Conservation (phyloP, 2,888 invertebrate species). For the Amiota communis region DNA sequence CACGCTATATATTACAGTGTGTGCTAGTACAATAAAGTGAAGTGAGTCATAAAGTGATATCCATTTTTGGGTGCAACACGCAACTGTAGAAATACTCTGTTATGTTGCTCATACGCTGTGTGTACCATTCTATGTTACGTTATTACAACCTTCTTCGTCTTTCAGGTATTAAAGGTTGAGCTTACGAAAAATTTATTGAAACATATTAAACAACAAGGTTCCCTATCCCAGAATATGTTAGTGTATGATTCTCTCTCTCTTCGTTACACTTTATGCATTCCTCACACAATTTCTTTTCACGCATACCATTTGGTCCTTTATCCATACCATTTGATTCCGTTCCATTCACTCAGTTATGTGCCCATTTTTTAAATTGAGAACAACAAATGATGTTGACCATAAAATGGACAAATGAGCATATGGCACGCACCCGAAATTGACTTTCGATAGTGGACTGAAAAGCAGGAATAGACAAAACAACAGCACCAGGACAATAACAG, state of each 20-base stretch:
- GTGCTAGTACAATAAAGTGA: neutral
- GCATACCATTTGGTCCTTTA: no score
- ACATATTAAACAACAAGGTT: constrained; percentile 56
- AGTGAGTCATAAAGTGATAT: constrained; percentile 1
- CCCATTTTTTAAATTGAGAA: neutral
- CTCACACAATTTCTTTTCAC: no score
- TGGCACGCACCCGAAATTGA: constrained; percentile 64
- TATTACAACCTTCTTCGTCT: no score
- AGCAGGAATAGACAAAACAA: no score
- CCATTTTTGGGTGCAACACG: neutral
- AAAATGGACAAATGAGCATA: constrained; percentile 64
- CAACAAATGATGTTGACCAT: constrained; percentile 58
- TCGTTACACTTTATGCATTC: neutral
- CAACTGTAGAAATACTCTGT: neutral
- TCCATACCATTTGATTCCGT: no score
- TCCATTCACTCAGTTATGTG: neutral
- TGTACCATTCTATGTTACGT: constrained; percentile 54
- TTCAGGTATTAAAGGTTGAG: constrained; percentile 56
- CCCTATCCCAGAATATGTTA: constrained; percentile 30
- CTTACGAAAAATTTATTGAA: constrained; percentile 54
- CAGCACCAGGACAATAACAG: no score
- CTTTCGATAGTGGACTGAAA: constrained; percentile 57
- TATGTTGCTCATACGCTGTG: constrained; percentile 17
- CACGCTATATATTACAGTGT: neutral
- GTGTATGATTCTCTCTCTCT: no score